Evolutionary conservation across 2,797 vertebrate species (phyloP).

Genomic region (Pachyuromys duprasi): DNA sequence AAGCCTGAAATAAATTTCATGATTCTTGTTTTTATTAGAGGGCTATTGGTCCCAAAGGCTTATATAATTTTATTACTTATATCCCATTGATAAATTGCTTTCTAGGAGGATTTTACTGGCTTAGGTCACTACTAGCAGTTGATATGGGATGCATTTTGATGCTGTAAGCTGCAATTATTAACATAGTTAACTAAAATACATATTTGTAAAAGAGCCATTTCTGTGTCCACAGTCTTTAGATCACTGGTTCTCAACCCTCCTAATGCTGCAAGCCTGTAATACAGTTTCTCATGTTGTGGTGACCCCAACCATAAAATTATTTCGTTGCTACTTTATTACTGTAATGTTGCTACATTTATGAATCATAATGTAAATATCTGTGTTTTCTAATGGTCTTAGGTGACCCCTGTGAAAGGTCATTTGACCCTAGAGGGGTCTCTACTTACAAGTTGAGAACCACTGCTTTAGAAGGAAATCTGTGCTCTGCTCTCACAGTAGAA

Average conservation of each 20-base stretch:
- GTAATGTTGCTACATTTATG: not conserved
- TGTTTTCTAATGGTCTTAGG: not conserved
- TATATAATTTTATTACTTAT: constrained; percentile 47
- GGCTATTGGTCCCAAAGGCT: constrained; percentile 19
- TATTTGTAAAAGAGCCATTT: constrained; percentile 50
- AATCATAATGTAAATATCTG: not conserved
- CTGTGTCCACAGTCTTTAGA: not conserved
- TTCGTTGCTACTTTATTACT: not conserved
- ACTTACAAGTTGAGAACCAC: not conserved
- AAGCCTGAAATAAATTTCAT: constrained; percentile 38
- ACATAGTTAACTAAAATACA: constrained; percentile 57
- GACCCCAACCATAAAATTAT: not conserved
- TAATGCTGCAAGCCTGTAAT: not conserved
- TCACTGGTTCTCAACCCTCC: not conserved
- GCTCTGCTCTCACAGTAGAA: not conserved
- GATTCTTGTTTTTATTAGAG: constrained; percentile 52
- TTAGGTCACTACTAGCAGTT: not conserved
- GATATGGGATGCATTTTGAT: constrained; percentile 55
- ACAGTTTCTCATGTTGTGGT: no score
- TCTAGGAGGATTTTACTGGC: constrained; percentile 31
- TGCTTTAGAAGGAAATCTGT: not conserved
- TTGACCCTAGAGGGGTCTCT: not conserved
- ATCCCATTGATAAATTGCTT: constrained; percentile 54
- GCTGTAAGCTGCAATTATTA: constrained; percentile 41
- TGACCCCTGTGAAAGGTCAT: not conserved